Conservation (phyloP, 1,140 invertebrate species). For the Polypedilum vanderplanki region DNA sequence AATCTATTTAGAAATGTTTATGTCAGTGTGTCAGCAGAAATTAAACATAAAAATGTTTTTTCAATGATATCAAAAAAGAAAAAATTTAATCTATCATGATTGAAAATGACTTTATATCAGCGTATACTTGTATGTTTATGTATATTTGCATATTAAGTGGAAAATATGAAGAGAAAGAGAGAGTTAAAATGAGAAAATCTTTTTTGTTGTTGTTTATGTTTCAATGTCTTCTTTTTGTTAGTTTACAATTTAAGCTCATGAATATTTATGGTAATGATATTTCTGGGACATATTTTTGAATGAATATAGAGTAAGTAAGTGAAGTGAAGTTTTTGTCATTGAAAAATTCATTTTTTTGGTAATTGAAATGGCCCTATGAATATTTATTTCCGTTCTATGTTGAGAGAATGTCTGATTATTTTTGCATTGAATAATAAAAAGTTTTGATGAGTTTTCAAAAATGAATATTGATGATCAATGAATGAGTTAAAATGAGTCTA, state of each 20-base stretch:
- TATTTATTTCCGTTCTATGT: no score
- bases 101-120: background rate
- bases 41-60: background rate
- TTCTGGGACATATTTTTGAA: no score
- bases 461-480: background rate
- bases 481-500: background rate
- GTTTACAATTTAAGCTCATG: no score
- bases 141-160: background rate
- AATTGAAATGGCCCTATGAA: no score
- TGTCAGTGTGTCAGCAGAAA: background rate
- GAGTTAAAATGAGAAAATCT: background rate
- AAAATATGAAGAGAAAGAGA: background rate
- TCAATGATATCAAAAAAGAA: background rate
- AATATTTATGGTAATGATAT: no score
- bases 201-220: slow-evolving; percentile 7
- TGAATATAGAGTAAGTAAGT: no score
- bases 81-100: slow-evolving; percentile 2
- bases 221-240: no score
- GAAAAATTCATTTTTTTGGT: no score
- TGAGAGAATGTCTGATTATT: no score
- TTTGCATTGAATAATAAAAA: background rate
- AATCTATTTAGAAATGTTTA: background rate
- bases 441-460: background rate
- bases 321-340: no score
- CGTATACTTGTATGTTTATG: background rate